Evolutionary conservation across 2,113 vertebrate species (phyloP), one percentile per base, ranked within the genome.

Genomic region (Leucosticte australis): DNA sequence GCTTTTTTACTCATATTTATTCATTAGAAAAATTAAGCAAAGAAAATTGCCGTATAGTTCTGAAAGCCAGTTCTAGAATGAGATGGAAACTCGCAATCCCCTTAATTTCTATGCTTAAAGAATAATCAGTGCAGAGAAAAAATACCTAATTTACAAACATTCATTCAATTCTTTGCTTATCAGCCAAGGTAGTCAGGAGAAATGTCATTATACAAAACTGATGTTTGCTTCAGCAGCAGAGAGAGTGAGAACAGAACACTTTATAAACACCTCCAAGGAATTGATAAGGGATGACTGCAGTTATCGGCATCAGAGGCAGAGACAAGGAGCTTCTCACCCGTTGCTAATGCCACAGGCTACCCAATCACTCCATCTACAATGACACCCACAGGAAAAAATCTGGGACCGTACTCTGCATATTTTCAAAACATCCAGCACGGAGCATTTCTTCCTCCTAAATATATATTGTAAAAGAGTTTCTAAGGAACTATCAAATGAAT

Each of bases 231-330:
- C 52, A 53, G 49, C 6, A 75, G 73, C 55, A 82, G 85, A 70
- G 57, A 44, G 64, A 95, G 89, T 62, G 70, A 89, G 71, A 90
- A 89, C 9, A 82, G 62, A 79, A 62, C 50, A 31, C 63, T 92
- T 92, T 69, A 85, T 68, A 91, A 95, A 92, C 44, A 63, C 50
- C 39, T 85, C 50, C 53, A 87, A 85, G 62, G 78, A 77, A 89
- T 0, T 77, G 75, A 83, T 88, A 90, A 90, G 52, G 49, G 9
- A 67, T 83, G 52, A 53, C 39, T 75, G 71, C 26, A 75, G 39
- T 75, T 94, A 75, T 78, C 35, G 3, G 39, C 73, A 77, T 52
- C 65, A 76, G 46, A 73, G 31, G 11, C 41, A 49, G 0, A 67
- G 85, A 69, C 55, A 93, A 74, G 89, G 62, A 87, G 35, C 42